Base-by-base conservation (phyloP, 2,113 vertebrate species). In the Taxidea taxus region DNA sequence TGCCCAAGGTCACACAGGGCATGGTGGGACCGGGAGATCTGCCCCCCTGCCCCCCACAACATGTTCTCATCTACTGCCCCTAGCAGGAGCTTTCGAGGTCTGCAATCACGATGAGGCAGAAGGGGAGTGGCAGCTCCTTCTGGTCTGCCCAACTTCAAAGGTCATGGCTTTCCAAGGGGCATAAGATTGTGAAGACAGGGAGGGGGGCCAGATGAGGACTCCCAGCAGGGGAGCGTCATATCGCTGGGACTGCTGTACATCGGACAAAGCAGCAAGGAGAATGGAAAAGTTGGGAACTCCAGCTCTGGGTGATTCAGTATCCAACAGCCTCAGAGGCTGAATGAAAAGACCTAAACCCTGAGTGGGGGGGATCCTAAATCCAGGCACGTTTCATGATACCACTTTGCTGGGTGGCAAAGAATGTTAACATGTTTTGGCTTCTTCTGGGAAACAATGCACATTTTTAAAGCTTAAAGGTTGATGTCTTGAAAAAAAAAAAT, bases 401-500 rank as follows among this genome's bases (percentile, higher is more conserved):
- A 10, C 27, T 23, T 4, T 20, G n/a, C 21, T 6, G 37, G 20
- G 44, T 12, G 62, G 81, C 34, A 78, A 87, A 78, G 31, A 64
- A 34, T 4, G 80, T 62, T 6, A 23, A 23, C 1, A 29, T 18
- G 70, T 75, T 74, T 42, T 1, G 20, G 27, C 6, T 87, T 51
- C 49, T 56, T 42, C 77, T 39, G 49, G 68, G 37, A 90, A 87
- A 83, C 3, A 42, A 91, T 21, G 13, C 44, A 44, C 68, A 60
- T 64, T 70, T 70, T 87, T 31, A 94, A 95, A 85, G 58, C 87
- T 85, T 75, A 39, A 89, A 70, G 54, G 34, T 23, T 23, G 39
- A 80, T 91, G 47, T 70, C 96, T 66, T 34, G 77, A 87, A 72
- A 56, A 10, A 90, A 47, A 87, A 62, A 88, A 91, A 31, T 27